phyloP scores from a whole-genome alignment of 2,113 vertebrate genomes.

The Sebastes fasciatus region DNA sequence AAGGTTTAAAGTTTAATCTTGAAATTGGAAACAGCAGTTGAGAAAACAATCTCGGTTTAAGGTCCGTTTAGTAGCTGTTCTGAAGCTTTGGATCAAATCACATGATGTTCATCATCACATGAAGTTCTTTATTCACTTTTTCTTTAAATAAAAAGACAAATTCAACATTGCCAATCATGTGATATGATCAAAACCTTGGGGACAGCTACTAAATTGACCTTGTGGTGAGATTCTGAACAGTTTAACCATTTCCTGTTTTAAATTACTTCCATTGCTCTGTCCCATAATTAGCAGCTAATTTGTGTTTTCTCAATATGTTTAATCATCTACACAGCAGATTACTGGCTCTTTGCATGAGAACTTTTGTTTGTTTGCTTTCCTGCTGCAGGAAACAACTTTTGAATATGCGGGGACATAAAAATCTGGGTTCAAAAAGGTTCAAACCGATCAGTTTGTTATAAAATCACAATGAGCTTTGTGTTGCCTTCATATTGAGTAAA shows the following conservation, averaged over 20 bases:
- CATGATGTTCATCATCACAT: not conserved
- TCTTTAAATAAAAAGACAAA: not conserved
- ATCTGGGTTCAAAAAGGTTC: conserved; percentile 7
- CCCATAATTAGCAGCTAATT: too few species aligned
- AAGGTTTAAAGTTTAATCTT: not conserved
- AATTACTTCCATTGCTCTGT: not conserved
- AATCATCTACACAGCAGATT: not conserved
- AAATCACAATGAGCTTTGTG: conserved; percentile 55
- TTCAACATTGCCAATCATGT: not conserved
- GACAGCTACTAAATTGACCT: too few species aligned
- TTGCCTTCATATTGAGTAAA: not conserved
- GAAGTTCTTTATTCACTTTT: not conserved
- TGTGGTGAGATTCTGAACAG: too few species aligned
- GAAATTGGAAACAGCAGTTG: not conserved
- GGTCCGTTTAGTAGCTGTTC: not conserved
- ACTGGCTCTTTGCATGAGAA: not conserved
- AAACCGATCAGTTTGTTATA: not conserved
- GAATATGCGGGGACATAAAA: conserved; percentile 18
- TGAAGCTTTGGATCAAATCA: not conserved
- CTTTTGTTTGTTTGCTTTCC: conserved; percentile 34
- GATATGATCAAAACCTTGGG: not conserved
- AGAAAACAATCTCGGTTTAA: not conserved
- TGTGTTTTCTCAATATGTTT: not conserved
- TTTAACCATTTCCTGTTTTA: not conserved
- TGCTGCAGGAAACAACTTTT: conserved; percentile 56